Conservation (phyloP, 2,888 invertebrate genomes). For the Oscheius sp. region DNA sequence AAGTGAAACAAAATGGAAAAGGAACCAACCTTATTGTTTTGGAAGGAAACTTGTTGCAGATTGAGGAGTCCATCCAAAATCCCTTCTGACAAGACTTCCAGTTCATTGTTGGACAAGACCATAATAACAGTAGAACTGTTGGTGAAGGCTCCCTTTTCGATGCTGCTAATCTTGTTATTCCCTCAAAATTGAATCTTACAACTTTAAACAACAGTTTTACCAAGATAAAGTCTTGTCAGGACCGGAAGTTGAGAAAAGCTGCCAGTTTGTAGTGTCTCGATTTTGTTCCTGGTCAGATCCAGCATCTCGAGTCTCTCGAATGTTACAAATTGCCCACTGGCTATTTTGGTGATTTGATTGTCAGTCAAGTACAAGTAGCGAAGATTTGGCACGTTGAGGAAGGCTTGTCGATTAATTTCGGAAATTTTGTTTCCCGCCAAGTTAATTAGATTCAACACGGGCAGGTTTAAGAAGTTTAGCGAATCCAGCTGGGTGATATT, state of each 20-base stretch:
- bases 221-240: constrained; percentile 71
- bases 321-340: constrained; percentile 64
- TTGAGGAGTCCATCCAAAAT: constrained; percentile 61
- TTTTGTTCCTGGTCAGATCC: constrained; percentile 63
- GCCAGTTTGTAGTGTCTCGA: constrained; percentile 48
- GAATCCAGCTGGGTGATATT: constrained; percentile 64
- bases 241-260: constrained; percentile 62
- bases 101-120: constrained; percentile 65
- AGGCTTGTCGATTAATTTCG: constrained; percentile 65
- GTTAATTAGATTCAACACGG: constrained; percentile 71
- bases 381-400: constrained; percentile 73
- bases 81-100: constrained; percentile 58
- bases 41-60: constrained; percentile 72
- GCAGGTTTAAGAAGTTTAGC: constrained; percentile 72
- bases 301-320: constrained; percentile 71
- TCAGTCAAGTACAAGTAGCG: constrained; percentile 71
- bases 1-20: background rate
- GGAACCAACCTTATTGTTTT: constrained; percentile 66
- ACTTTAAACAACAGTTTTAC: constrained; percentile 40
- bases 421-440: constrained; percentile 66
- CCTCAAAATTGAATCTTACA: constrained; percentile 14
- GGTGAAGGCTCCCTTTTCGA: constrained; percentile 67
- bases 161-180: constrained; percentile 35
- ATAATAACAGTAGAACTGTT: constrained; percentile 69
- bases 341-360: constrained; percentile 62